These are phyloP conservation scores for Seira ritae DNA, from an alignment of 2,888 invertebrate genomes.

Conservation along the genomic window DNA sequence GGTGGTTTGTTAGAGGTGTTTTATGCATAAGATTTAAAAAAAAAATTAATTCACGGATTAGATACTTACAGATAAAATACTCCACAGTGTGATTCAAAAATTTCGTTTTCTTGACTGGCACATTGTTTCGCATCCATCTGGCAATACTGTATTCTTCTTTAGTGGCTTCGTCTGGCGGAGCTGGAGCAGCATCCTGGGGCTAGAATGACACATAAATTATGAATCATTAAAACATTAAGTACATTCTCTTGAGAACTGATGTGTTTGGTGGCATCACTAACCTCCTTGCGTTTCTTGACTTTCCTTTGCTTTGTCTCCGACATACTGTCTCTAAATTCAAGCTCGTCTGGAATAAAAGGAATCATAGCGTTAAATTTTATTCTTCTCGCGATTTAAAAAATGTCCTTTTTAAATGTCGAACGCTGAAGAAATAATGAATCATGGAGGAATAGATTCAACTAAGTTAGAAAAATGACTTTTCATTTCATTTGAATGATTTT, in stretches of 20 bases:
- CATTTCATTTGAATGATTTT: no score
- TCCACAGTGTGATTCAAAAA: conserved; percentile 97
- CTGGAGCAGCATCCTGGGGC: conserved; percentile 54
- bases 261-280: conserved; percentile 75
- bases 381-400: no score
- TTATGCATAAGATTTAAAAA: background rate
- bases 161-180: conserved; percentile 82
- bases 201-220: conserved; percentile 76
- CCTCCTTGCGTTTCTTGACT: conserved; percentile 82
- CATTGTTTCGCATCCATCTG: conserved; percentile 94
- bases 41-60: background rate
- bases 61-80: conserved; percentile 91
- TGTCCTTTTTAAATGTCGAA: no score
- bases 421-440: no score
- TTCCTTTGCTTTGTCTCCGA: conserved; percentile 79
- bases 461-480: no score
- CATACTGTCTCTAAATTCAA: conserved; percentile 52
- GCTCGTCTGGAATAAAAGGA: conserved; percentile 42
- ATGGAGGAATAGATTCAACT: no score
- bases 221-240: conserved; percentile 44
- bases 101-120: conserved; percentile 96
- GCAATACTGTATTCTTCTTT: conserved; percentile 96
- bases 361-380: no score
- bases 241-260: conserved; percentile 47
- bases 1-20: no score